A percentile compares a stretch with the other conserved stretches of the same genome.
Evolutionary conservation across 2,113 vertebrate species (phyloP).

Genomic region (Isichthys henryi): DNA sequence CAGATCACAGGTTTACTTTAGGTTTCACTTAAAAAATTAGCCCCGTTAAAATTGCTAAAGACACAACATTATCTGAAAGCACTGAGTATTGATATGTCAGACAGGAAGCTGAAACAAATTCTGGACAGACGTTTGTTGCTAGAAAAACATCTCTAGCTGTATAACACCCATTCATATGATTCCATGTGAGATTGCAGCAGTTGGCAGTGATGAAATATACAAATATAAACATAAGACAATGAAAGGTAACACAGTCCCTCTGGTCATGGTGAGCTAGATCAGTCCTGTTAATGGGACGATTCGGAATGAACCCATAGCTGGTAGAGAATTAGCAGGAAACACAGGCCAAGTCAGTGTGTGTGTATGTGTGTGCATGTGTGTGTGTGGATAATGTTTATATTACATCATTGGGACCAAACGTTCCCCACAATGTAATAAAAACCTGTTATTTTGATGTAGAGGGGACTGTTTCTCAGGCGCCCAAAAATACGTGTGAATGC

Average conservation of each 20-base stretch:
- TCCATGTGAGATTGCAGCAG: background rate
- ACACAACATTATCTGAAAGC: background rate
- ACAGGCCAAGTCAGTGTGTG: background rate
- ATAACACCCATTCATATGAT: background rate
- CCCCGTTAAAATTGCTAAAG: background rate
- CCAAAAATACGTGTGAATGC: too few species aligned
- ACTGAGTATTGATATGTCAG: background rate
- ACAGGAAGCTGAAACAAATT: background rate
- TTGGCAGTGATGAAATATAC: background rate
- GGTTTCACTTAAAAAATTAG: background rate
- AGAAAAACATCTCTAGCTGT: background rate
- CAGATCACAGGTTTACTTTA: background rate
- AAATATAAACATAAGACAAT: background rate
- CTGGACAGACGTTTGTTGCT: background rate
- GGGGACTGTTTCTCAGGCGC: too few species aligned
- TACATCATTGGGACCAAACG: too few species aligned
- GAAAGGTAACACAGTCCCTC: background rate
- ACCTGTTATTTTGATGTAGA: too few species aligned
- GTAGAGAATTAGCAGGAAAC: background rate
- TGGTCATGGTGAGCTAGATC: background rate
- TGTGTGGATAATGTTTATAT: background rate
- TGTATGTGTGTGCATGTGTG: background rate
- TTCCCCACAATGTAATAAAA: too few species aligned
- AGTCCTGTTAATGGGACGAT: background rate
- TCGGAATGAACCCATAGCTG: background rate